A percentile compares a stretch with the other conserved stretches of the same genome.
Conservation (phyloP, 2,113 vertebrate species). For the Calyptommatus sinebrachiatus region DNA sequence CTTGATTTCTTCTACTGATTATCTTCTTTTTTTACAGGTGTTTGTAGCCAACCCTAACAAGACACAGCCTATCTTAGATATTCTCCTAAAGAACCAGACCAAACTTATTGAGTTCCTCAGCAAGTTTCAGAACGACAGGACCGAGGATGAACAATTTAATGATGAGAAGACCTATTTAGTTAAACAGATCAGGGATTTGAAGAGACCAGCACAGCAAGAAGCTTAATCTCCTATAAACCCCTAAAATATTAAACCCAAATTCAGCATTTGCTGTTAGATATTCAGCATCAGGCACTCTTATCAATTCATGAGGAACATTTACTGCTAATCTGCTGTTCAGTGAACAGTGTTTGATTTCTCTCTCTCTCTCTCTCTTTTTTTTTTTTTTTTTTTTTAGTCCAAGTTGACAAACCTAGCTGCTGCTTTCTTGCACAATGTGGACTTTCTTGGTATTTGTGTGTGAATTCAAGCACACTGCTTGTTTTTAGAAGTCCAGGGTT, state of each 20-base stretch:
- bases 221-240: slow-evolving; percentile 76
- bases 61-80: slow-evolving; percentile 95
- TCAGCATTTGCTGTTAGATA: slow-evolving; percentile 83
- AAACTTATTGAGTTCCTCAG: slow-evolving; percentile 98
- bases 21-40: slow-evolving; percentile 75
- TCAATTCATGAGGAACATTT: slow-evolving; percentile 76
- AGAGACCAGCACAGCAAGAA: slow-evolving; percentile 91
- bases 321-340: slow-evolving; percentile 85
- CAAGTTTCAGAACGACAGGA: slow-evolving; percentile 97
- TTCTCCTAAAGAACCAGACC: slow-evolving; percentile 96
- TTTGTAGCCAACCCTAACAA: slow-evolving; percentile 96
- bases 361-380: slow-evolving; percentile 69
- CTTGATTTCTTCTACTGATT: neutral
- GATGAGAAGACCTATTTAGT: slow-evolving; percentile 99
- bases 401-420: slow-evolving; percentile 85
- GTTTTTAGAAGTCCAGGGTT: slow-evolving; percentile 66
- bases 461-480: slow-evolving; percentile 74
- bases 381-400: slow-evolving; percentile 72
- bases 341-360: slow-evolving; percentile 80
- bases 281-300: slow-evolving; percentile 79
- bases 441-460: slow-evolving; percentile 80
- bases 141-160: slow-evolving; percentile 96
- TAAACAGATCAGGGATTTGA: slow-evolving; percentile 98
- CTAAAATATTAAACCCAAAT: slow-evolving; percentile 75
- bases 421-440: slow-evolving; percentile 88